Percentiles rank a stretch among this genome's conserved stretches.
phyloP scores from a whole-genome alignment of 2,797 vertebrate species.

The Microctenopoma stevenorrisi region DNA sequence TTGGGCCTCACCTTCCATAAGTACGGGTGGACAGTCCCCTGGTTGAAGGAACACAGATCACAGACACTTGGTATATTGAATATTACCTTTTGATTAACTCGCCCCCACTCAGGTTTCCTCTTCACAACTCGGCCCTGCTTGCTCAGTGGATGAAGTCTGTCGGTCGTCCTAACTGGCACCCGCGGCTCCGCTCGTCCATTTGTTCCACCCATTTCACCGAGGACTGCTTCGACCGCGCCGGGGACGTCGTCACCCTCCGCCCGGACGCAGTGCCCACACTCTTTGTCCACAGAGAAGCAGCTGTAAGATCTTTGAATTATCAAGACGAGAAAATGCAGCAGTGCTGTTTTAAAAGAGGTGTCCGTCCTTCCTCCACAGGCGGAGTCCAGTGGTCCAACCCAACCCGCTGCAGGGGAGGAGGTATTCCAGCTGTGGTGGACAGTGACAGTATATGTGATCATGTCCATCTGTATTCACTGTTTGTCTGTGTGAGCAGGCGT shows the following conservation, averaged over 20 bases:
- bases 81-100: not conserved
- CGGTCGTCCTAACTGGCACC: slow-evolving; percentile 70
- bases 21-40: slow-evolving; percentile 35
- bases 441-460: not conserved
- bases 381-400: not conserved
- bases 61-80: too few relatives aligned
- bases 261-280: slow-evolving; percentile 70
- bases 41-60: not conserved
- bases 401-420: slow-evolving; percentile 35
- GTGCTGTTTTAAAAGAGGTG: not conserved
- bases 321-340: not conserved
- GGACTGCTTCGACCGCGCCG: slow-evolving; percentile 68
- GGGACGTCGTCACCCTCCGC: slow-evolving; percentile 44
- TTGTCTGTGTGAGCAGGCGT: slow-evolving; percentile 51
- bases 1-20: slow-evolving; percentile 76
- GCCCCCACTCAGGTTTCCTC: slow-evolving; percentile 66
- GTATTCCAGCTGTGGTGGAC: not conserved
- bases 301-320: slow-evolving; percentile 38
- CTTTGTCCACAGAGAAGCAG: slow-evolving; percentile 39
- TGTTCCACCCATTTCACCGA: slow-evolving; percentile 77
- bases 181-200: slow-evolving; percentile 71
- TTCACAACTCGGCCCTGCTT: slow-evolving; percentile 54
- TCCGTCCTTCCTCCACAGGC: slow-evolving; percentile 22
- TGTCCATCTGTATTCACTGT: not conserved
- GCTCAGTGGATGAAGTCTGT: slow-evolving; percentile 69